These are phyloP conservation scores for Triplophysa bombifrons DNA, from an alignment of 2,797 vertebrate species.

Conservation along the genomic window DNA sequence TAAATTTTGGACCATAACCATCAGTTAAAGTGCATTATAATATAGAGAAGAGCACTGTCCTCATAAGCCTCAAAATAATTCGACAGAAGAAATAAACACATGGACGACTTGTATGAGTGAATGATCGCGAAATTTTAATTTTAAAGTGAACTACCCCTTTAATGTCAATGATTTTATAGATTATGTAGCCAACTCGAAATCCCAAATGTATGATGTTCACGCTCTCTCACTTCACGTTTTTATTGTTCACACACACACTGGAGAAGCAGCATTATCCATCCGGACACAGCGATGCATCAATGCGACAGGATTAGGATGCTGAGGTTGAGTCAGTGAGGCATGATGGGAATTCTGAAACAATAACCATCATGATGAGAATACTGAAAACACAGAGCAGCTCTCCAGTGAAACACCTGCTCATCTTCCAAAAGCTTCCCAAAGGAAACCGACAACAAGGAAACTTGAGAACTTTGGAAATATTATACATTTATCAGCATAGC, in stretches of 20 bases:
- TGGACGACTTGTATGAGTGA: no score
- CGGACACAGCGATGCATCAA: slow-evolving; percentile 31
- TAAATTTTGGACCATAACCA: no score
- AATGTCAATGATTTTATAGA: no score
- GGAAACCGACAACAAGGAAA: not conserved
- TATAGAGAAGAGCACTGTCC: no score
- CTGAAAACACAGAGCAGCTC: not conserved
- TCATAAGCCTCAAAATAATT: no score
- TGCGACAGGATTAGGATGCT: slow-evolving; percentile 42
- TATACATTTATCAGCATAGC: not conserved
- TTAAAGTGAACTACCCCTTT: no score
- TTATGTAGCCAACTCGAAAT: not conserved
- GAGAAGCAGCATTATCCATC: slow-evolving; percentile 15
- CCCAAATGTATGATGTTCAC: not conserved
- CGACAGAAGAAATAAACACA: no score
- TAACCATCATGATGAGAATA: not conserved
- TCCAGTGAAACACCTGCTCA: not conserved
- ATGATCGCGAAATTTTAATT: no score
- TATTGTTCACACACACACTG: not conserved
- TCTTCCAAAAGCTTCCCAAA: not conserved
- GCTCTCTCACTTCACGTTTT: not conserved
- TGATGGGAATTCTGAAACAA: slow-evolving; percentile 37
- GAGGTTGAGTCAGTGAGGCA: slow-evolving; percentile 33
- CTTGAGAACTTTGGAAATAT: no score
- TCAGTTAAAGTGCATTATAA: no score